phyloP scores from a whole-genome alignment of 1,140 invertebrate genomes.

The Microvelia longipes region DNA sequence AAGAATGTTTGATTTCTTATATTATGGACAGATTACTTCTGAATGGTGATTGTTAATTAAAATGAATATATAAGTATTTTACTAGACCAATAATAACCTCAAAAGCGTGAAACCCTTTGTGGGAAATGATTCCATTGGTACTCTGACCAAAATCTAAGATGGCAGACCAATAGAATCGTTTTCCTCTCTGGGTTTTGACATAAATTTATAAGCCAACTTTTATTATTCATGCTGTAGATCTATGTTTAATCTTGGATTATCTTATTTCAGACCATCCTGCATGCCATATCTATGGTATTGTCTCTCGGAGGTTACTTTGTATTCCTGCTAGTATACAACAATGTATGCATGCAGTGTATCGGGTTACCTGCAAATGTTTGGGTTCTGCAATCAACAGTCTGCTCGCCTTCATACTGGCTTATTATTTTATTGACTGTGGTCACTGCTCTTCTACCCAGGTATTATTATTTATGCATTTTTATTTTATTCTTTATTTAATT shows the following conservation, averaged over 20 bases:
- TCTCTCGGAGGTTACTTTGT: conserved; percentile 69
- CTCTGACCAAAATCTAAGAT: no score
- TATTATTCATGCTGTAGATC: no score
- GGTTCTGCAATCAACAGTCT: conserved; percentile 66
- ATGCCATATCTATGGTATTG: conserved; percentile 53
- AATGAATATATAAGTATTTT: no score
- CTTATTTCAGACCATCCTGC: conserved; percentile 60
- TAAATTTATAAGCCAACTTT: no score
- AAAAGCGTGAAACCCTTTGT: no score
- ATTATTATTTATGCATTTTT: conserved; percentile 25
- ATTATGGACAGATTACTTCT: no score
- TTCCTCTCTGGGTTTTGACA: no score
- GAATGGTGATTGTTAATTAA: no score
- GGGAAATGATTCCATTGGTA: no score
- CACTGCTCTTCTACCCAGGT: conserved; percentile 73
- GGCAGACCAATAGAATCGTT: no score
- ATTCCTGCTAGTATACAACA: conserved; percentile 71
- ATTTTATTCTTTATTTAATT: conserved; percentile 5
- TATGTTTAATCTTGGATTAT: not conserved
- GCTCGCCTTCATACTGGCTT: conserved; percentile 61
- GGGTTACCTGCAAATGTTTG: conserved; percentile 68
- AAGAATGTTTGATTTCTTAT: no score
- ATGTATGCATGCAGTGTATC: conserved; percentile 58
- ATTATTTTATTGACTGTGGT: conserved; percentile 58
- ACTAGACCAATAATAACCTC: no score